Evolutionary conservation across 1,140 invertebrate genomes (phyloP).

Genomic region (Drosophila mauritiana): DNA sequence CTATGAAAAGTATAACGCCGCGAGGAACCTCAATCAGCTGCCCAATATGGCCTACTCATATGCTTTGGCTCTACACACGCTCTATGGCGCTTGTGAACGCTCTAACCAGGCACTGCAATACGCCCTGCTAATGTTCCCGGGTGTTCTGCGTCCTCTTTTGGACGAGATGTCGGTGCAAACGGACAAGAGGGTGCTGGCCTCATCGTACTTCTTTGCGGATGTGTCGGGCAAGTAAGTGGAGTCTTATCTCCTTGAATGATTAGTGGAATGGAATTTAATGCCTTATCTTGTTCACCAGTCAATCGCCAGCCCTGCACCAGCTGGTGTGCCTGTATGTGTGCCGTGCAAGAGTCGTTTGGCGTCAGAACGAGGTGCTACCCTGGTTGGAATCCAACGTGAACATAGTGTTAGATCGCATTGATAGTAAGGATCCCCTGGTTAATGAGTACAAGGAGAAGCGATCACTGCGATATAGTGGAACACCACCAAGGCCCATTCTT

Average conservation of each 20-base stretch:
- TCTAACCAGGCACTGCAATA: slow-evolving; percentile 90
- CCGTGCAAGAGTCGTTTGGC: slow-evolving; percentile 92
- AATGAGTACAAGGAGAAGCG: slow-evolving; percentile 88
- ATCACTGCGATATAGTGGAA: slow-evolving; percentile 75
- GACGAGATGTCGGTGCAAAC: slow-evolving; percentile 91
- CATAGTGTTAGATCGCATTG: slow-evolving; percentile 88
- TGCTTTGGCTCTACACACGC: slow-evolving; percentile 91
- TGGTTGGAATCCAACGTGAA: slow-evolving; percentile 92
- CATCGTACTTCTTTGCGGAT: slow-evolving; percentile 85
- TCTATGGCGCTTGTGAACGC: slow-evolving; percentile 79
- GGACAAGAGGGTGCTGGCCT: slow-evolving; percentile 87
- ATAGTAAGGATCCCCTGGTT: slow-evolving; percentile 88
- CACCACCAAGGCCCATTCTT: slow-evolving; percentile 89
- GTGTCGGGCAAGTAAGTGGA: slow-evolving; percentile 72
- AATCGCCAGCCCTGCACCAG: slow-evolving; percentile 88
- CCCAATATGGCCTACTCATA: slow-evolving; percentile 95
- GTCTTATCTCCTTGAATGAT: background rate
- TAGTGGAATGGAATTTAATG: slow-evolving; percentile 13
- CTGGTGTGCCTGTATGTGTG: slow-evolving; percentile 90
- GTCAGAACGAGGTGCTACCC: slow-evolving; percentile 89
- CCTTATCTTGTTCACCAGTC: slow-evolving; percentile 84
- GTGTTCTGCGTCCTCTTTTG: slow-evolving; percentile 89
- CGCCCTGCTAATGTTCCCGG: slow-evolving; percentile 94
- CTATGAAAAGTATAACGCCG: slow-evolving; percentile 88
- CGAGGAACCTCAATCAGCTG: slow-evolving; percentile 90